Conservation (phyloP, 2,888 invertebrate species). For the Eumerus sabulonum region DNA sequence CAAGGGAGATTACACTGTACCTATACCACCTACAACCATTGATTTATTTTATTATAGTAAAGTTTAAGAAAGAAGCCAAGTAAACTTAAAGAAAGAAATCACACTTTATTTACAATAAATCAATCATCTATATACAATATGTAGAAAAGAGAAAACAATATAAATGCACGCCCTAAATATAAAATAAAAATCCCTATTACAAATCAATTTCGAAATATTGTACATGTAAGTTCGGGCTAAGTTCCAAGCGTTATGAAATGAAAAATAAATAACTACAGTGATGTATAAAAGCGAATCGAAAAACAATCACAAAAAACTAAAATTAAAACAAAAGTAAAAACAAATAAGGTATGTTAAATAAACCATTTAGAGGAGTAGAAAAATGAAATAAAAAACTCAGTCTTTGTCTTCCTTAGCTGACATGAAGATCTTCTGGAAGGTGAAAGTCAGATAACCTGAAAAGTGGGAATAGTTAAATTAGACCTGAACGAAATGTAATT, state of each 20-base stretch:
- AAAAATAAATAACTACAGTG: constrained; percentile 16
- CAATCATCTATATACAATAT: constrained; percentile 7
- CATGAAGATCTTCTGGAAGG: constrained; percentile 82
- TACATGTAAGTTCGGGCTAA: constrained; percentile 9
- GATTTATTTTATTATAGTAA: no score
- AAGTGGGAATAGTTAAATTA: no score
- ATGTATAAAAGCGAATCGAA: neutral
- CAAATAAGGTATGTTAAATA: constrained; percentile 20
- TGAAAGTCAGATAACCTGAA: constrained; percentile 73
- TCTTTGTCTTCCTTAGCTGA: constrained; percentile 87
- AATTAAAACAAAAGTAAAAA: constrained; percentile 20
- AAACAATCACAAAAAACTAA: constrained; percentile 10
- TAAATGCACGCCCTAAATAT: constrained; percentile 9
- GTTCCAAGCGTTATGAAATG: constrained; percentile 1
- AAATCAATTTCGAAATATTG: neutral
- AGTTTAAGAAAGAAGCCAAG: no score
- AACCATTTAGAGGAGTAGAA: constrained; percentile 24
- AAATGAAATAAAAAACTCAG: constrained; percentile 66
- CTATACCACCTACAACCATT: no score
- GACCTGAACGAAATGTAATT: neutral
- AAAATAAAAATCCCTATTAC: neutral
- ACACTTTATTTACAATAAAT: constrained; percentile 29
- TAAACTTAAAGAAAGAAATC: constrained; percentile 5
- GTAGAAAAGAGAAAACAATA: constrained; percentile 1
- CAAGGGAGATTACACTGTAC: no score